phyloP scores from a whole-genome alignment of 2,113 vertebrate genomes.

The Mungos mungo region DNA sequence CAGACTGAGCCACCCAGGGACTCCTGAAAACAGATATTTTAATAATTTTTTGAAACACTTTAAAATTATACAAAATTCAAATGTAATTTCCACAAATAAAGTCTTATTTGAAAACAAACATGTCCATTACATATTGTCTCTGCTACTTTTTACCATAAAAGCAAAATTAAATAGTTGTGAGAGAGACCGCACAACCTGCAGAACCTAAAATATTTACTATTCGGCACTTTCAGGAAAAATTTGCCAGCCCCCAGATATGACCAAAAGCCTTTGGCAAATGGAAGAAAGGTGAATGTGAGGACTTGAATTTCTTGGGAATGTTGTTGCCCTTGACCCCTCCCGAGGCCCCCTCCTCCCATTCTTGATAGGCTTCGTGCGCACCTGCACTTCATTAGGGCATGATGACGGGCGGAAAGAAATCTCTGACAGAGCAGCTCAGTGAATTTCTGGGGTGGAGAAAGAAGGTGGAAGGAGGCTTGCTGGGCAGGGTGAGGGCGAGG shows the following conservation, averaged over 20 bases:
- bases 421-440: not conserved
- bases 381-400: not conserved
- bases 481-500: not conserved
- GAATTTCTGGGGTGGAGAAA: not conserved
- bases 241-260: not conserved
- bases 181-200: not conserved
- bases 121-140: not conserved
- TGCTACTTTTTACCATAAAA: not conserved
- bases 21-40: too few species aligned
- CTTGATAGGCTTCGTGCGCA: accelerated
- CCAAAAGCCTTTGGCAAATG: not conserved
- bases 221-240: not conserved
- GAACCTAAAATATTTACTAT: not conserved
- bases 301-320: not conserved
- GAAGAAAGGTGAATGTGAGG: not conserved
- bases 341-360: accelerated
- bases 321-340: not conserved
- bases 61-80: not conserved
- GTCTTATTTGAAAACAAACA: not conserved
- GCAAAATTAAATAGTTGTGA: not conserved
- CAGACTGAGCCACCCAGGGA: too few species aligned
- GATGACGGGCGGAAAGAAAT: not conserved
- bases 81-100: not conserved
- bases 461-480: not conserved
- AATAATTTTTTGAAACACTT: not conserved